These are phyloP conservation scores for Agrochola macilenta DNA, from an alignment of 2,888 invertebrate genomes.

Conservation along the genomic window DNA sequence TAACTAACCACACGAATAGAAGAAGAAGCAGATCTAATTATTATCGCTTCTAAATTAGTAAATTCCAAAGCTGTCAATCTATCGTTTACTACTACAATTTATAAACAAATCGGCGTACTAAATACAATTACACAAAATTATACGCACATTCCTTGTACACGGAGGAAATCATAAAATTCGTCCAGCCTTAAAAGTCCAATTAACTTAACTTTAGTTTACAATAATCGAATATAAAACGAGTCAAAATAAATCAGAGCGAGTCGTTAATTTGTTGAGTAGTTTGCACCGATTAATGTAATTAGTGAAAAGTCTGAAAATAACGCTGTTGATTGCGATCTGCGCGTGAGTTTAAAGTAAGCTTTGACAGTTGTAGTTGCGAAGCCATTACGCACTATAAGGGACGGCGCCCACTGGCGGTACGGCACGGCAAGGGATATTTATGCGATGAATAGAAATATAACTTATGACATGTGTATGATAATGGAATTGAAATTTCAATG, in stretches of 20 bases:
- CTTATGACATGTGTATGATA: too few species aligned
- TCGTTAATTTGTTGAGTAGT: constrained; percentile 18
- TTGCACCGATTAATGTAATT: constrained; percentile 32
- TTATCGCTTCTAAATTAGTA: constrained; percentile 11
- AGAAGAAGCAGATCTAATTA: background rate
- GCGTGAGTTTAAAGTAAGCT: background rate
- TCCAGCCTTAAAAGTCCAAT: constrained; percentile 45
- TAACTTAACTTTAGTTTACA: constrained; percentile 27
- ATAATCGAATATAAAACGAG: constrained; percentile 50
- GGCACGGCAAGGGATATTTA: background rate
- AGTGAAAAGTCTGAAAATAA: constrained; percentile 41
- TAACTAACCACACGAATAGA: too few species aligned
- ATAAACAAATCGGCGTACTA: constrained; percentile 41
- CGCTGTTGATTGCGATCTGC: constrained; percentile 4
- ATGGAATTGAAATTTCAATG: background rate
- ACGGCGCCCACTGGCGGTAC: background rate
- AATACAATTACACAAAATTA: constrained; percentile 56
- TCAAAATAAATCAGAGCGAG: constrained; percentile 30
- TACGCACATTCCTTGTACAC: constrained; percentile 50
- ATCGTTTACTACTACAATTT: constrained; percentile 36
- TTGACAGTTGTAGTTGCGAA: background rate
- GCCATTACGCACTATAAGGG: background rate
- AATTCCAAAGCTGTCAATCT: constrained; percentile 38
- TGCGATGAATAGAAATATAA: background rate
- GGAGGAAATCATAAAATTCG: constrained; percentile 63